A percentile compares a stretch with the other conserved stretches of the same genome.
phyloP scores from a whole-genome alignment of 1,140 invertebrate genomes.

The Mercenaria mercenaria region DNA sequence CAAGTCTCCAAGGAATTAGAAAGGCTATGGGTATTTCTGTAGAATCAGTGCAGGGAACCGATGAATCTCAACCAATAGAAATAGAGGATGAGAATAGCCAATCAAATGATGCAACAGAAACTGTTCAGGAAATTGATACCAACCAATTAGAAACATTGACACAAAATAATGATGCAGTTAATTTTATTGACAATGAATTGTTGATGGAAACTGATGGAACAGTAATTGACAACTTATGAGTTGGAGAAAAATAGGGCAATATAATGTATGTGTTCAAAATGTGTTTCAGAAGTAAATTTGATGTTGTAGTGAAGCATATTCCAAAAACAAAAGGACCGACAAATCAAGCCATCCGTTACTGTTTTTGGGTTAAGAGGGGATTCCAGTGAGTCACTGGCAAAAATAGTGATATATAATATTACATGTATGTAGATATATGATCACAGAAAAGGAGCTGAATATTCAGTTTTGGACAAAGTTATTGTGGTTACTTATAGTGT shows the following conservation, averaged over 20 bases:
- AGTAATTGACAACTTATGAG: constrained; percentile 57
- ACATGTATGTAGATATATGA: too few relatives aligned
- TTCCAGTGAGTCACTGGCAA: too few relatives aligned
- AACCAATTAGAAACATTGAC: neutral
- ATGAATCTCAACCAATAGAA: constrained; percentile 62
- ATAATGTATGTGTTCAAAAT: neutral
- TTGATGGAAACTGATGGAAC: constrained; percentile 61
- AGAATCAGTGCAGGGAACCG: constrained; percentile 37
- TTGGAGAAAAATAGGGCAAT: neutral
- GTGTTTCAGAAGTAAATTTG: neutral
- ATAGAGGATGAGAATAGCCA: constrained; percentile 50
- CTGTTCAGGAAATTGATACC: neutral
- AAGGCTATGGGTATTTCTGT: constrained; percentile 62
- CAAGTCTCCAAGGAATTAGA: constrained; percentile 47
- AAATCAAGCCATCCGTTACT: too few relatives aligned
- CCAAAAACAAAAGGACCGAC: too few relatives aligned
- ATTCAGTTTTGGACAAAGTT: too few relatives aligned
- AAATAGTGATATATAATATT: too few relatives aligned
- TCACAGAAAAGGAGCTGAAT: too few relatives aligned
- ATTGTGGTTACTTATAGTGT: too few relatives aligned
- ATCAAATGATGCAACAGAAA: constrained; percentile 32
- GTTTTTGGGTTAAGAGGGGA: too few relatives aligned
- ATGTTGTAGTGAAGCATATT: neutral
- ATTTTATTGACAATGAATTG: constrained; percentile 60
- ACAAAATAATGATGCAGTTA: constrained; percentile 11